Evolutionary conservation across 2,888 invertebrate species (phyloP).

Genomic region (Zygogramma bicolorata): DNA sequence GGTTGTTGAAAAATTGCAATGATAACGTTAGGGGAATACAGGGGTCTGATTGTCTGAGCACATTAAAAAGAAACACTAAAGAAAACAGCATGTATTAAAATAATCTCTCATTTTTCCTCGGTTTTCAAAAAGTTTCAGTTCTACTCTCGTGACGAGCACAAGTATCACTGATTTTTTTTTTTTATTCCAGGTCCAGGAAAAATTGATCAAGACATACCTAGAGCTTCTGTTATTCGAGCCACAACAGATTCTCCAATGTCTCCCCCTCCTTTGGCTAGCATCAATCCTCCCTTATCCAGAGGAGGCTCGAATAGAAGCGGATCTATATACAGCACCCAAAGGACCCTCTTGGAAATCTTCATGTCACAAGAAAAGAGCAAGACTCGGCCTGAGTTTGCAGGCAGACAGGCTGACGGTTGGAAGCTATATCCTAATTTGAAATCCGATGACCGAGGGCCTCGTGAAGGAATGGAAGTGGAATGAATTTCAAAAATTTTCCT

Average conservation of each 20-base stretch:
- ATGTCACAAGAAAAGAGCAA: constrained; percentile 70
- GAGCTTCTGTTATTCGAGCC: constrained; percentile 75
- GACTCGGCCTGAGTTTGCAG: constrained; percentile 72
- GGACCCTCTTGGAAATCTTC: constrained; percentile 77
- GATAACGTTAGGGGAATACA: too few species aligned
- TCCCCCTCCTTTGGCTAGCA: constrained; percentile 73
- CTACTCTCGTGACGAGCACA: too few species aligned
- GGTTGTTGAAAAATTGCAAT: too few species aligned
- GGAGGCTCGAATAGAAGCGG: constrained; percentile 48
- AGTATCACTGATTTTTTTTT: constrained; percentile 12
- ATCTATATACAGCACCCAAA: constrained; percentile 62
- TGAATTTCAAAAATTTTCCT: constrained; percentile 18
- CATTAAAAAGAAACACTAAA: background rate
- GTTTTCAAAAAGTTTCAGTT: background rate
- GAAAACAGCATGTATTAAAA: background rate
- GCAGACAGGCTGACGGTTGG: constrained; percentile 70
- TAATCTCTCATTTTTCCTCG: background rate
- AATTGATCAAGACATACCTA: constrained; percentile 54
- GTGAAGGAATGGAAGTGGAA: constrained; percentile 63
- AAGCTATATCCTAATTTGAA: constrained; percentile 82
- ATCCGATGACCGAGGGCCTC: constrained; percentile 64
- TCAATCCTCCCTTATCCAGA: constrained; percentile 55
- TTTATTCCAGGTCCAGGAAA: constrained; percentile 51
- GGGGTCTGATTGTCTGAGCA: too few species aligned
- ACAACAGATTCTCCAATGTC: constrained; percentile 90